Percentiles rank a stretch among this genome's conserved stretches.
Conservation (phyloP, 2,888 invertebrate species). For the Nemapogon koenigi region DNA sequence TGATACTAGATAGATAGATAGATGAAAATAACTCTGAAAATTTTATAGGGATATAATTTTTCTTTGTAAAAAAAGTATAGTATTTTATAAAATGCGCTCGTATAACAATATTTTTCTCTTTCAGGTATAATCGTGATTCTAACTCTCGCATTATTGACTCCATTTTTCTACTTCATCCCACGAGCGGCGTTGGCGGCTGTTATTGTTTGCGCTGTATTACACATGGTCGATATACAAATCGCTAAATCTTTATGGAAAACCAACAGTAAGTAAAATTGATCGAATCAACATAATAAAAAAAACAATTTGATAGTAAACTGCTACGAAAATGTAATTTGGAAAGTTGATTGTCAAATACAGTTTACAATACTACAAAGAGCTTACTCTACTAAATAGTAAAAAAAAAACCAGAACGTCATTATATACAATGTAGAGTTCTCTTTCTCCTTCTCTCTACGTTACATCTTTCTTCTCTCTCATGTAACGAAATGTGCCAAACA, state of each 20-base stretch:
- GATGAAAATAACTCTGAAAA: too few species aligned
- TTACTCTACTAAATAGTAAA: background rate
- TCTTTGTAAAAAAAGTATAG: too few species aligned
- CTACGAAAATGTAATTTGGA: background rate
- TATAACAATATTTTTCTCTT: slow-evolving; percentile 17
- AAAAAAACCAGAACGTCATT: background rate
- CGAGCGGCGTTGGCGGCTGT: slow-evolving; percentile 73
- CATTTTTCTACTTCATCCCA: slow-evolving; percentile 77
- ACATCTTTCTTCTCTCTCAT: too few species aligned
- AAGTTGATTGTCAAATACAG: background rate
- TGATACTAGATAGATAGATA: too few species aligned
- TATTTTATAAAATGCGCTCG: too few species aligned
- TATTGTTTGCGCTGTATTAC: slow-evolving; percentile 78
- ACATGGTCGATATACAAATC: slow-evolving; percentile 73
- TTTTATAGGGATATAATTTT: too few species aligned
- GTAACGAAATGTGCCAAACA: too few species aligned
- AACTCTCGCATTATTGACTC: slow-evolving; percentile 74
- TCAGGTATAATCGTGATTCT: slow-evolving; percentile 73
- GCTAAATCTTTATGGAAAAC: slow-evolving; percentile 69
- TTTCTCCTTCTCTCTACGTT: too few species aligned
- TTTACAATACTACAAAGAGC: background rate
- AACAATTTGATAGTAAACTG: background rate
- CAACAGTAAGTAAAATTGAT: slow-evolving; percentile 54
- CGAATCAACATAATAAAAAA: background rate
- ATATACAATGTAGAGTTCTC: too few species aligned